Evolutionary conservation across 2,113 vertebrate species (phyloP).

Genomic region (Vulpes lagopus): DNA sequence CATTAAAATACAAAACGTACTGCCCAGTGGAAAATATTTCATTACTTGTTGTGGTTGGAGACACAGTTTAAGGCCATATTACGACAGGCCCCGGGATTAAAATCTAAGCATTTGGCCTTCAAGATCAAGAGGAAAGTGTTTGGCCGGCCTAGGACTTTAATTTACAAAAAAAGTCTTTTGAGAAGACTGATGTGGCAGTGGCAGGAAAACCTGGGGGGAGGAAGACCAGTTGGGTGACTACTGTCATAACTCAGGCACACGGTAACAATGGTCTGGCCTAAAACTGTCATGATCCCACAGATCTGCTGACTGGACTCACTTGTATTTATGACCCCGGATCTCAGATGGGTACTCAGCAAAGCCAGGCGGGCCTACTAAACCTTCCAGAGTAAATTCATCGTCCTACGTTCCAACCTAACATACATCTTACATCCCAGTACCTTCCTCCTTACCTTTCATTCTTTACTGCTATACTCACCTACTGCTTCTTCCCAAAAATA

Average conservation of each 20-base stretch:
- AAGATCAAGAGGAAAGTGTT: constrained; percentile 11
- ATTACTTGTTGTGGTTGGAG: neutral
- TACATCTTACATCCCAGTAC: neutral
- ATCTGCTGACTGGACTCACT: constrained; percentile 16
- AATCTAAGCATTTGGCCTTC: constrained; percentile 10
- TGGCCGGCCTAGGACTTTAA: neutral
- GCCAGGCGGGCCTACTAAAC: neutral
- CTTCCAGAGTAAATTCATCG: constrained; percentile 12
- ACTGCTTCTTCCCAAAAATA: neutral
- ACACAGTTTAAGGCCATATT: neutral
- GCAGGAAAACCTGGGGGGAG: neutral
- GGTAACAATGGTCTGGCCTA: neutral
- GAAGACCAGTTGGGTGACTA: neutral
- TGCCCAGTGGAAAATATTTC: neutral
- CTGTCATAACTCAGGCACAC: neutral
- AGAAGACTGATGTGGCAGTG: neutral
- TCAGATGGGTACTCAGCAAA: constrained; percentile 44
- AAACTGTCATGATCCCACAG: neutral
- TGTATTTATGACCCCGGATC: constrained; percentile 65
- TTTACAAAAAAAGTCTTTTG: neutral
- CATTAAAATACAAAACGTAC: neutral
- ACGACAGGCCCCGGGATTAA: neutral
- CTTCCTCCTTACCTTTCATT: neutral
- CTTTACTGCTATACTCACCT: neutral
- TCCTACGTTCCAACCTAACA: neutral